Percentiles rank a stretch among this genome's conserved stretches.
Evolutionary conservation across 2,113 vertebrate species (phyloP).

Genomic region (Podilymbus podiceps): DNA sequence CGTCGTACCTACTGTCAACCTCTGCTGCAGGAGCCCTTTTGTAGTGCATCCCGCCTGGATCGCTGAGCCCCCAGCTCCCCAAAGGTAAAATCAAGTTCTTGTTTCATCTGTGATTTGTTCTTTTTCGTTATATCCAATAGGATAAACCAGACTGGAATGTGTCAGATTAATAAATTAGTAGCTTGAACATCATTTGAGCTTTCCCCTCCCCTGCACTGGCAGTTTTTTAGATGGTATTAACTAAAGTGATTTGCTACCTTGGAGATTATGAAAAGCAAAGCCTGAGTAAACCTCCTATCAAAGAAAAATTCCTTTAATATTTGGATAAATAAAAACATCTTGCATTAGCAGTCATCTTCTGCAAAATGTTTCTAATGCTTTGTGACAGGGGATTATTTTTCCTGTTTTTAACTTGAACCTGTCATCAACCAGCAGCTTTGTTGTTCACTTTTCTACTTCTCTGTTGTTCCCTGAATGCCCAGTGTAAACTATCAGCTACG

Average conservation of each 20-base stretch:
- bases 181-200: background rate
- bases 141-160: background rate
- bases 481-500: background rate
- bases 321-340: background rate
- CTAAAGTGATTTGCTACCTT: background rate
- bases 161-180: background rate
- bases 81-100: conserved; percentile 55
- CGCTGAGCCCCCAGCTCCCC: background rate
- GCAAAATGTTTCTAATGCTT: background rate
- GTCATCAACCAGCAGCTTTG: background rate
- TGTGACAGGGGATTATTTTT: conserved; percentile 1
- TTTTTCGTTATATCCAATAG: background rate
- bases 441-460: background rate
- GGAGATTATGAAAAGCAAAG: background rate
- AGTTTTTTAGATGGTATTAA: background rate
- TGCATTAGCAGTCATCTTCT: background rate
- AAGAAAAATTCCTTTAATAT: background rate
- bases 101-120: background rate
- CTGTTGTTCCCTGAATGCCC: background rate
- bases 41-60: background rate
- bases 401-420: background rate
- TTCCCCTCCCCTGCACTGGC: background rate
- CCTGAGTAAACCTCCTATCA: background rate
- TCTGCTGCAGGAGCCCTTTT: conserved; percentile 1
- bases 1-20: accelerated